Percentiles rank a stretch among this genome's conserved stretches.
These are phyloP conservation scores for Lobophora halterata DNA, from an alignment of 2,888 invertebrate species.

Conservation along the genomic window DNA sequence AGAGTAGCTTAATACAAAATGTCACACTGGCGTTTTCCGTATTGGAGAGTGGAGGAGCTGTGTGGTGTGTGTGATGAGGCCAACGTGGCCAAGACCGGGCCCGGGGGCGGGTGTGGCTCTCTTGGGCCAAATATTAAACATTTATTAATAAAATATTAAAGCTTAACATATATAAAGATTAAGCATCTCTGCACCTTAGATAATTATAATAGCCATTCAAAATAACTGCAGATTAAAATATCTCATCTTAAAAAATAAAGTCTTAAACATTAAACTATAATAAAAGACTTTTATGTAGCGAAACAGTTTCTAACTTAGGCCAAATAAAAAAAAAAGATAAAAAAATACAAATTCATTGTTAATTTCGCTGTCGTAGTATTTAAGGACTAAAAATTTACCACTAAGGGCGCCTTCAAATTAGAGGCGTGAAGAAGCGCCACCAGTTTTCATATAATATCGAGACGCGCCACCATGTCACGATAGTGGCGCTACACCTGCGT, in stretches of 20 bases:
- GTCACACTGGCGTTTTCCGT: slow-evolving; percentile 68
- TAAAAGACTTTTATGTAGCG: slow-evolving; percentile 64
- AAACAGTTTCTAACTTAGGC: slow-evolving; percentile 73
- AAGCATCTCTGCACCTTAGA: slow-evolving; percentile 80
- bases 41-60: slow-evolving; percentile 34
- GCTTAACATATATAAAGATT: slow-evolving; percentile 82
- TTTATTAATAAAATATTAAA: slow-evolving; percentile 82
- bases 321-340: slow-evolving; percentile 57
- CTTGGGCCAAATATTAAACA: slow-evolving; percentile 74
- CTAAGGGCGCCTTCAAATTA: no score
- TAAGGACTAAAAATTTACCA: slow-evolving; percentile 39
- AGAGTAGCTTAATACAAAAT: slow-evolving; percentile 61
- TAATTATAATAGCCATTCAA: slow-evolving; percentile 80
- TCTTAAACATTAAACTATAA: slow-evolving; percentile 77
- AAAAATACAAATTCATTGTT: slow-evolving; percentile 62
- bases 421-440: no score
- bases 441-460: no score
- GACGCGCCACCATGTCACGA: no score
- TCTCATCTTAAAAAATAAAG: slow-evolving; percentile 79
- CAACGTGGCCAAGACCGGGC: slow-evolving; percentile 33
- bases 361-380: slow-evolving; percentile 68
- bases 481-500: no score
- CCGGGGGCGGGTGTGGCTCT: slow-evolving; percentile 47
- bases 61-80: slow-evolving; percentile 29
- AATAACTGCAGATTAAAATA: slow-evolving; percentile 81